These are phyloP conservation scores for Lepidurus arcticus DNA, from an alignment of 1,140 invertebrate species.

Conservation along the genomic window DNA sequence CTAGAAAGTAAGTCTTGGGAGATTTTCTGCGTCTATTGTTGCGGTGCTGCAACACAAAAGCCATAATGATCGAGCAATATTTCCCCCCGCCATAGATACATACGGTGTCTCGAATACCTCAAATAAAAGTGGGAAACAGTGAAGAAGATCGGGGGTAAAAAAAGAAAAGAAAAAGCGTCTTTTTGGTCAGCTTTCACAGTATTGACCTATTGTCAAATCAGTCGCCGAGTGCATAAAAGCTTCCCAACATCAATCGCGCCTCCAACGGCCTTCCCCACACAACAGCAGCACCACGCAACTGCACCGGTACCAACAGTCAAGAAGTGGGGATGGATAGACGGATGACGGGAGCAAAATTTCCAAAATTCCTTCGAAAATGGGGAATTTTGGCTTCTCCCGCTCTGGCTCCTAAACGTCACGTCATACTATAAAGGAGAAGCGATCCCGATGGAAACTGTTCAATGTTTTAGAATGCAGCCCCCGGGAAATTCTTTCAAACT, in stretches of 20 bases:
- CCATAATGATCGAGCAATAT: conserved; percentile 19
- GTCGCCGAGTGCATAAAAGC: not conserved
- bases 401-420: no score
- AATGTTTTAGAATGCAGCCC: no score
- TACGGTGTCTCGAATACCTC: no score
- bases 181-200: not conserved
- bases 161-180: not conserved
- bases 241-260: conserved; percentile 2
- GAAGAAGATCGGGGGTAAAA: not conserved
- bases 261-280: not conserved
- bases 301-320: not conserved
- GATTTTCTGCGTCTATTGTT: not conserved
- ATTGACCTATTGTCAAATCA: conserved; percentile 19
- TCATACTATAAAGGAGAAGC: no score
- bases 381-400: no score
- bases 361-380: no score
- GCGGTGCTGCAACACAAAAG: not conserved
- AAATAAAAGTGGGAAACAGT: not conserved
- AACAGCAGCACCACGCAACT: not conserved
- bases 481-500: no score
- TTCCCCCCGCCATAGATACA: not conserved
- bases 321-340: not conserved
- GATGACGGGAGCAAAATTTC: no score
- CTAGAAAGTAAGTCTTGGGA: not conserved
- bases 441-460: no score